phyloP scores from a whole-genome alignment of 2,113 vertebrate genomes.

The Carettochelys insculpta region DNA sequence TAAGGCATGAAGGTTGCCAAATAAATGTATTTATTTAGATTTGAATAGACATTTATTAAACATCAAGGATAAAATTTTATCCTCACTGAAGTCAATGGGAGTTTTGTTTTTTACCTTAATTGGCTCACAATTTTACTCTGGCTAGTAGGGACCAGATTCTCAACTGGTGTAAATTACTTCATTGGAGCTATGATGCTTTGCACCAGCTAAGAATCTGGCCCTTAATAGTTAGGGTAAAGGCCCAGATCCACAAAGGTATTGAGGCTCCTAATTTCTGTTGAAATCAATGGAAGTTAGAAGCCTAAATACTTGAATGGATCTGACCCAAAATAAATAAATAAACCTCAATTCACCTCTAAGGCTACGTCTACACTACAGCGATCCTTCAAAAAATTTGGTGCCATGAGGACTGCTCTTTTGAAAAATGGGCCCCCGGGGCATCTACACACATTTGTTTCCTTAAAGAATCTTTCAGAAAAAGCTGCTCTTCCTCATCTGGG shows the following conservation, averaged over 20 bases:
- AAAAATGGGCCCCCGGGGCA: no score
- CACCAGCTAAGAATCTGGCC: background rate
- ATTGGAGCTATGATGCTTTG: background rate
- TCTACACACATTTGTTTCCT: no score
- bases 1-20: slow-evolving; percentile 28
- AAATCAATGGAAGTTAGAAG: background rate
- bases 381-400: no score
- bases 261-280: background rate
- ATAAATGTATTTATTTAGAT: background rate
- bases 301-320: background rate
- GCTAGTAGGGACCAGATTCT: background rate
- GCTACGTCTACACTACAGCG: no score
- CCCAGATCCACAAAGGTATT: background rate
- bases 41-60: background rate
- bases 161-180: background rate
- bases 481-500: no score
- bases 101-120: accelerated
- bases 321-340: background rate
- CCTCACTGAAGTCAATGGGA: background rate
- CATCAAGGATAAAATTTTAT: background rate
- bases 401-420: no score
- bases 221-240: background rate
- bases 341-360: no score
- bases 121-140: background rate
- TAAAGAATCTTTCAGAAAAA: no score